phyloP scores from a whole-genome alignment of 2,113 vertebrate genomes.

The human (Homo sapiens) region GRCh38 chr19:54993501-54994000 shows the following conservation, averaged over 20 bases:
- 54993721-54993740: no score
- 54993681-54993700: no score
- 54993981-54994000: not conserved
- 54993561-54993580: not conserved
- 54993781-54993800: no score
- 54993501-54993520: not conserved
- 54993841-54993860: not conserved
- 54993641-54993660: no score
- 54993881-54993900: not conserved
- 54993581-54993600: not conserved
- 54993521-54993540: fast-evolving
- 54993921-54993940: not conserved
- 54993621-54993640: no score
- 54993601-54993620: no score
- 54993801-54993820: no score
- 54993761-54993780: no score
- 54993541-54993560: not conserved
- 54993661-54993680: no score
- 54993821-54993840: not conserved
- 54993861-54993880: not conserved
- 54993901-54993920: not conserved
- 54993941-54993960: not conserved
- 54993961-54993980: no score
- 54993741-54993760: no score
- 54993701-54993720: no score